Evolutionary conservation across 1,140 invertebrate genomes (phyloP), one percentile per base, ranked within the genome.

Genomic region (Tetraneura akinire): DNA sequence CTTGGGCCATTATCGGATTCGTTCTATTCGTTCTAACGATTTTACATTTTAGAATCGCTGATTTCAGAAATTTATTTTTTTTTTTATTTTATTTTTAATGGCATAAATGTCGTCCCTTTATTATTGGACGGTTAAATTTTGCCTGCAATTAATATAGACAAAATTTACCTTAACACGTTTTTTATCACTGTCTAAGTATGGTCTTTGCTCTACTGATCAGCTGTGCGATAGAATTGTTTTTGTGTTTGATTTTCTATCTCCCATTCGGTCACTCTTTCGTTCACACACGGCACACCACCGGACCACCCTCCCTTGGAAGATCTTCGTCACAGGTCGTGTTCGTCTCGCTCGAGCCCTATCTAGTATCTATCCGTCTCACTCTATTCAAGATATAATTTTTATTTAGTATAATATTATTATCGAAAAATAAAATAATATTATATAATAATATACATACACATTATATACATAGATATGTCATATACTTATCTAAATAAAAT

Each of bases 171-270:
- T n/a, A n/a, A n/a, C 29, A 10, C 16, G 32, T 45, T 16, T 45
- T 64, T 45, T 68, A 68, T 68, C 64, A 68, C 37, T 23, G 37
- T 68, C 21, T 76, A 21, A 26, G 11, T 1, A 76, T 45, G 53
- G 73, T 76, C 73, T 76, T 76, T 76, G 73, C 21, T 0, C 13
- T 37, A 8, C 55, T 4, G 6, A 76, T 60, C 73, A 76, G 73
- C 73, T 76, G 73, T 9, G 8, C 55, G 37, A 14, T 14, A 0
- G 23, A 76, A 37, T 76, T 76, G 73, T 76, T 76, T 76, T 76
- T 55, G 51, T 55, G 51, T 76, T 60, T 23, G 53, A 42, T 76
- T 76, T 76, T 76, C 73, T 76, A 60, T 76, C 73, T 76, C 42
- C 55, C 21, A 26, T 76, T 60, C 55, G 29, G 29, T n/a, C 32